Evolutionary conservation across 2,797 vertebrate genomes (phyloP), one percentile per base, ranked within the genome.

Genomic region (Scomberomorus guttatus): DNA sequence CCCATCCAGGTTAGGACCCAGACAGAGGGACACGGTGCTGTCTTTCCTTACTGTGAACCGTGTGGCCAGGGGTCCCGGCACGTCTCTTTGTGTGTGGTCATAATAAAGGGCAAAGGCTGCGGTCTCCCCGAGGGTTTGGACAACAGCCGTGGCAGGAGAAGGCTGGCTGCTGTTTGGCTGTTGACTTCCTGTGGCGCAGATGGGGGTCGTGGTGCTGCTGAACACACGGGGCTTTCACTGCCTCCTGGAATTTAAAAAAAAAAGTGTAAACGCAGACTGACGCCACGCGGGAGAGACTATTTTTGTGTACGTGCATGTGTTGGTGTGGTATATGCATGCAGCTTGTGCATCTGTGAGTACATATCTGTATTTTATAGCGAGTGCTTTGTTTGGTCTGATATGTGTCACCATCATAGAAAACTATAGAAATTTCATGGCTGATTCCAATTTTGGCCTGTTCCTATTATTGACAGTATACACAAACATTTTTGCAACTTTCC

Each of bases 121-220:
- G 3, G 29, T 61, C 71, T 81, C 85, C 89, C 88, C 22, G 8
- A 37, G 77, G 88, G 71, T 66, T 78, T 64, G 73, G 61, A 72
- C 76, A 83, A 67, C 90, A 87, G 88, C 82, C 27, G 66, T 70
- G 71, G 70, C 79, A 72, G 69, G 77, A 82, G 81, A 80, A 68
- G 79, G 78, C 76, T 5, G 13, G 25, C 60, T 59, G 81, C 87
- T 91, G 90, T 87, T 90, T 75, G 60, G 61, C 74, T 79, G 79
- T 77, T 91, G 77, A 84, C 84, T 91, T 93, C 92, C 92, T 92
- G 89, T 79, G 56, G 67, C 75, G 81, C 82, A 82, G 74, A 83
- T 79, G 74, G 65, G 46, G 56, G 68, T 32, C 18, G 5, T 44
- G 1, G 24, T 50, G 37, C 56, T 60, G 46, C 51, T 66, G 22